A percentile compares a stretch with the other conserved stretches of the same genome.
Evolutionary conservation across 2,113 vertebrate genomes (phyloP).

Genomic region (Hoplias malabaricus): DNA sequence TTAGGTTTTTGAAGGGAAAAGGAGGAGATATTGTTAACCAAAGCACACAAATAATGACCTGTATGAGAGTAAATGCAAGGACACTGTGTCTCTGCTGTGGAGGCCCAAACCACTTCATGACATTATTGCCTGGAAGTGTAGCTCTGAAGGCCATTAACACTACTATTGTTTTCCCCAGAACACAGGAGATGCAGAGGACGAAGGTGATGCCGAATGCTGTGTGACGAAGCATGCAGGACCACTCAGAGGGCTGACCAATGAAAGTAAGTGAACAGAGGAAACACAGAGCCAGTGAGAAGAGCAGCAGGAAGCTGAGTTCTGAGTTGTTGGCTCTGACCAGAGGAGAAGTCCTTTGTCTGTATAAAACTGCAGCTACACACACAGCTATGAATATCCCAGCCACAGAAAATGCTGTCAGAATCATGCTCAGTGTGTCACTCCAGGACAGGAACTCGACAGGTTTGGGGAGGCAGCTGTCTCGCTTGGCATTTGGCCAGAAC

Average conservation of each 20-base stretch:
- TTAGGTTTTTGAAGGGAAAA: slow-evolving; percentile 55
- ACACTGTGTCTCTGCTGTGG: slow-evolving; percentile 66
- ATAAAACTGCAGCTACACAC: slow-evolving; percentile 57
- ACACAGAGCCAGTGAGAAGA: slow-evolving; percentile 66
- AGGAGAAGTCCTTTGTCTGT: slow-evolving; percentile 58
- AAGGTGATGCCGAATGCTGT: slow-evolving; percentile 70
- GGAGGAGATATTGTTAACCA: slow-evolving; percentile 64
- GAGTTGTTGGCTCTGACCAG: slow-evolving; percentile 72
- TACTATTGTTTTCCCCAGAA: slow-evolving; percentile 70
- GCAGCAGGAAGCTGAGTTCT: slow-evolving; percentile 67
- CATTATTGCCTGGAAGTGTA: slow-evolving; percentile 63
- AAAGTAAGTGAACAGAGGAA: slow-evolving; percentile 71
- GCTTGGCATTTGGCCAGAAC: slow-evolving; percentile 61
- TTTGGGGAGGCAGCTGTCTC: slow-evolving; percentile 58
- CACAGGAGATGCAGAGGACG: slow-evolving; percentile 69
- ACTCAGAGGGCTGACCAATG: slow-evolving; percentile 67
- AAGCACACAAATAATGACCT: slow-evolving; percentile 62
- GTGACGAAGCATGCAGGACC: slow-evolving; percentile 71
- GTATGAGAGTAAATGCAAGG: slow-evolving; percentile 59
- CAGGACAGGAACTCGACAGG: slow-evolving; percentile 67
- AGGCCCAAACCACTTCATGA: slow-evolving; percentile 69
- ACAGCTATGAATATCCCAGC: slow-evolving; percentile 56
- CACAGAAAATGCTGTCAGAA: slow-evolving; percentile 57
- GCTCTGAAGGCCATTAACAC: slow-evolving; percentile 70
- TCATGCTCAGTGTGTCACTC: slow-evolving; percentile 58